Conservation (phyloP, 2,113 vertebrate species). For the Colossoma macropomum region DNA sequence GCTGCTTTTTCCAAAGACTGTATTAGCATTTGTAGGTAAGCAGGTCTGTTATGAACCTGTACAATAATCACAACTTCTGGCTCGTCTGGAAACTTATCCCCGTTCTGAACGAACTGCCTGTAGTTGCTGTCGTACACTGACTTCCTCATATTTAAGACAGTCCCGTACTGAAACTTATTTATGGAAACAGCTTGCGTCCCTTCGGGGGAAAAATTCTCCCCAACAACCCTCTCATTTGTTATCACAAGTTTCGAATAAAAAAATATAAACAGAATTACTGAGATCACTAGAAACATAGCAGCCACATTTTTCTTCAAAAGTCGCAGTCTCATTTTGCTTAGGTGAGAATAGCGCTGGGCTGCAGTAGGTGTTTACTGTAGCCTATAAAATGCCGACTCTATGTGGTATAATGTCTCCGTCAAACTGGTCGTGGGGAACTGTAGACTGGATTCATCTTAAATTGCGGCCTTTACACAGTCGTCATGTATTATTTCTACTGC, state of each 20-base stretch:
- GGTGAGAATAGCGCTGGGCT: background rate
- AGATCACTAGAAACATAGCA: constrained; percentile 62
- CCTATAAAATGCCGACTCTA: background rate
- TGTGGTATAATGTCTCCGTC: background rate
- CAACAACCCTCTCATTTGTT: constrained; percentile 2
- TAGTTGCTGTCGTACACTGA: constrained; percentile 73
- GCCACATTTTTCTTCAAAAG: constrained; percentile 69
- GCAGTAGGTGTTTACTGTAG: background rate
- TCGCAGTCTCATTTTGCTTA: constrained; percentile 70
- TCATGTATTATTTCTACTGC: background rate
- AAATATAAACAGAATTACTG: constrained; percentile 57
- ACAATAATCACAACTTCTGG: constrained; percentile 75
- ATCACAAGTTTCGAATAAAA: constrained; percentile 59
- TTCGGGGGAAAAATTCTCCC: background rate
- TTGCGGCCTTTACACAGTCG: no score
- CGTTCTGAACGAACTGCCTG: constrained; percentile 71
- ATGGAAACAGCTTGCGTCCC: background rate
- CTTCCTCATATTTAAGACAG: constrained; percentile 58
- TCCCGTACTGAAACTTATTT: constrained; percentile 59
- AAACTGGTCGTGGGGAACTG: background rate
- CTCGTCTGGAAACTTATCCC: constrained; percentile 65
- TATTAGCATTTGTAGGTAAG: constrained; percentile 76
- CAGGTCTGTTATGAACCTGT: constrained; percentile 78
- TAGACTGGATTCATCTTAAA: background rate
- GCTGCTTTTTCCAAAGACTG: constrained; percentile 71